Percentiles rank a stretch among this genome's conserved stretches.
Evolutionary conservation across 2,888 invertebrate genomes (phyloP).

Genomic region (Cheilosia pagana): DNA sequence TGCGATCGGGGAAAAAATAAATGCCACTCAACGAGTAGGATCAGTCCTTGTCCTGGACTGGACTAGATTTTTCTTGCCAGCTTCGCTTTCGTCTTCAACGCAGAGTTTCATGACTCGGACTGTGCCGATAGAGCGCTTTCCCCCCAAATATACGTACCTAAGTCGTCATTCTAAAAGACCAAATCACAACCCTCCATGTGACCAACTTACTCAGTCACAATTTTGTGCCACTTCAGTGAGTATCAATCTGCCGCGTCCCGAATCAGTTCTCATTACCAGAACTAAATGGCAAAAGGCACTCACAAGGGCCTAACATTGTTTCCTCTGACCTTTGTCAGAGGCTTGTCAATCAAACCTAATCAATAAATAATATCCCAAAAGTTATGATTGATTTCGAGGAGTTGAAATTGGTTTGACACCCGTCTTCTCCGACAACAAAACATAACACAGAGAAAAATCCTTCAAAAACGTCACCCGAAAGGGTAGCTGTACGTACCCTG

Average conservation of each 20-base stretch:
- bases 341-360: constrained; percentile 60
- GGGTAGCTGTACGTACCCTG: constrained; percentile 5
- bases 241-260: neutral
- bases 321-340: constrained; percentile 34
- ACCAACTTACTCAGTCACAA: neutral
- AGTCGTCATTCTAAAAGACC: too few relatives aligned
- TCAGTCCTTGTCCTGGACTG: too few relatives aligned
- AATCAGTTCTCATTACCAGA: neutral
- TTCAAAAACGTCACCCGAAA: constrained; percentile 35
- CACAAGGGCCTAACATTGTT: neutral
- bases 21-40: too few relatives aligned
- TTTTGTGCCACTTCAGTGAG: neutral
- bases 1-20: too few relatives aligned
- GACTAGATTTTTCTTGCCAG: too few relatives aligned
- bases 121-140: too few relatives aligned
- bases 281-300: neutral
- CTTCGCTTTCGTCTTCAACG: too few relatives aligned
- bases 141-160: too few relatives aligned
- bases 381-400: constrained; percentile 49
- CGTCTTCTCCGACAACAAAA: neutral
- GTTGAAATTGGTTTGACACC: constrained; percentile 43
- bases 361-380: constrained; percentile 20
- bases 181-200: too few relatives aligned
- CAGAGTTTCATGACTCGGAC: too few relatives aligned
- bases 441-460: constrained; percentile 22